Evolutionary conservation across 2,113 vertebrate species (phyloP), one percentile per base, ranked within the genome.

Genomic region (Suricata suricatta): DNA sequence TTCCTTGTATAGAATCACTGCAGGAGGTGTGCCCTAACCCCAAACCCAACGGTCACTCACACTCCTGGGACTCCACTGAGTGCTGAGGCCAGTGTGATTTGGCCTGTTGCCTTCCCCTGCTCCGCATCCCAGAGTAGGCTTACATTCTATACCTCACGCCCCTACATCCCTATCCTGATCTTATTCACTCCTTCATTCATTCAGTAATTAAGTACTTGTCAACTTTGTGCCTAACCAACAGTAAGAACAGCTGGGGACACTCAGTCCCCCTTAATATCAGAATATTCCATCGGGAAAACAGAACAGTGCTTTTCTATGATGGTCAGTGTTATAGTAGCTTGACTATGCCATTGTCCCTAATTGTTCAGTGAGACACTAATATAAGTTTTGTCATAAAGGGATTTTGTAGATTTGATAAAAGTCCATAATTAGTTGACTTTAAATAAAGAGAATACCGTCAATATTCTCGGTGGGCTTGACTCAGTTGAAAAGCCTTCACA

Each of bases 31-130:
- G 23, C 21, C 21, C 69, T 12, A 64, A 71, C 16, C 3, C 11
- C 80, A 90, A 91, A 76, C 68, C 60, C 74, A 76, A 97, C 82
- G 96, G 93, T 98, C 95, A 97, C 54, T 64, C 79, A 82, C 16
- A 57, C 25, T 79, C 33, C 50, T 47, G 17, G 38, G 96, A 77
- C 96, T 97, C 93, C 96, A 87, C 23, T 76, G 89, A 47, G 52
- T 97, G 93, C 97, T 97, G 82, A 94, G 93, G 86, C 38, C 44
- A 23, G 0, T 33, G 35, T 81, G 47, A 41, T 69, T 69, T 72
- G 50, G 19, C 80, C 81, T 68, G 23, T 47, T 60, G 27, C 19
- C 50, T 9, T 19, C 9, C n/a, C 4, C 47, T 4, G 71, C 38
- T 10, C 8, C 15, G 17, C 17, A 21, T 17, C 38, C 12, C 88